Conservation (phyloP, 2,113 vertebrate genomes). For the Cepphus grylle region DNA sequence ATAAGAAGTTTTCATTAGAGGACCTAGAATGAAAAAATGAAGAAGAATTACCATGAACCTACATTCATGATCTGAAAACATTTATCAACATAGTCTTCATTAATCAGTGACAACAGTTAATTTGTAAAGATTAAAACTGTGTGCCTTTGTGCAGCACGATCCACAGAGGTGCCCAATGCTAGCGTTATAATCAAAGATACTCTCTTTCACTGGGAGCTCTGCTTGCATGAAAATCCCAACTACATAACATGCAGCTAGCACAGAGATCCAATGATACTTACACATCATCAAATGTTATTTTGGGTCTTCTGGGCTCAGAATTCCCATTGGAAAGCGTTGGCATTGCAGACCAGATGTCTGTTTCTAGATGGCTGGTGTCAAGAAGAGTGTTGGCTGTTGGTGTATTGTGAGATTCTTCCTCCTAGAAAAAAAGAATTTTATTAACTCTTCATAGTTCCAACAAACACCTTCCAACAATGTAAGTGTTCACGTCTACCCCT, state of each 20-base stretch:
- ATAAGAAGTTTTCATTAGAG: conserved; percentile 5
- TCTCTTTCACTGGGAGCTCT: not conserved
- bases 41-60: not conserved
- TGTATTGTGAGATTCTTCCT: conserved; percentile 77
- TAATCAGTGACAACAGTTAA: conserved; percentile 35
- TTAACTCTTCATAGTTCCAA: not conserved
- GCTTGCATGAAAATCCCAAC: not conserved
- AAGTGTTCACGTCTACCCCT: not conserved
- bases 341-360: conserved; percentile 83
- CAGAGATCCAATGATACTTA: conserved; percentile 69
- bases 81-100: conserved; percentile 45
- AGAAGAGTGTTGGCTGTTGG: conserved; percentile 76
- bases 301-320: conserved; percentile 83
- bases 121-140: conserved; percentile 45
- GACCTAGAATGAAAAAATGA: not conserved
- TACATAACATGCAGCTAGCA: not conserved
- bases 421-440: conserved; percentile 68
- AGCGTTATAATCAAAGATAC: not conserved
- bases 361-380: conserved; percentile 84
- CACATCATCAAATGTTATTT: conserved; percentile 90
- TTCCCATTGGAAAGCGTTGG: conserved; percentile 77
- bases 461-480: not conserved
- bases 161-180: not conserved
- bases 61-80: conserved; percentile 34
- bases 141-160: conserved; percentile 4